These are phyloP conservation scores for Neotoma lepida DNA, from an alignment of 2,113 vertebrate species.

Conservation along the genomic window DNA sequence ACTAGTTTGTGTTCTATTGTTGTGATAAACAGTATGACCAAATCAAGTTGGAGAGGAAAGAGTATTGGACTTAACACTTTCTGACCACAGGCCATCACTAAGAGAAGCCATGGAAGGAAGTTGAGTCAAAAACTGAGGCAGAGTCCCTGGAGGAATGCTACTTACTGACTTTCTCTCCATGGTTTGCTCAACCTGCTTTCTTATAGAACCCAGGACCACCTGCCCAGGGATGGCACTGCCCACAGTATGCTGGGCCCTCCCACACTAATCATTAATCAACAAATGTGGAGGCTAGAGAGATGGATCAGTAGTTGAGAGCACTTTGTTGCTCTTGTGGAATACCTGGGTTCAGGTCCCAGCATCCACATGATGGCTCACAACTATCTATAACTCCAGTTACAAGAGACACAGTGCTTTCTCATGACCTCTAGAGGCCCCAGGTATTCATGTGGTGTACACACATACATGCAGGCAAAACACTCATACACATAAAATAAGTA, in stretches of 20 bases:
- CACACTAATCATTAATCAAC: background rate
- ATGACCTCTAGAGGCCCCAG: background rate
- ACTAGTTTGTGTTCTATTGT: background rate
- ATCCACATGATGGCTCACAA: background rate
- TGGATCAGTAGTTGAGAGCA: background rate
- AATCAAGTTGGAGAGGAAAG: background rate
- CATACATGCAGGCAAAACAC: background rate
- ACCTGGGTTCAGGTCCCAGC: background rate
- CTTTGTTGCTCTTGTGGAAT: background rate
- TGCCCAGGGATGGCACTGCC: background rate
- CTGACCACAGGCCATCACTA: background rate
- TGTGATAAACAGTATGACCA: background rate
- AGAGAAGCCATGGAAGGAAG: background rate
- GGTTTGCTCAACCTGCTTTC: background rate
- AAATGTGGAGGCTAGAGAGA: background rate
- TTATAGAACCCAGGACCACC: background rate
- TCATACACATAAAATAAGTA: background rate
- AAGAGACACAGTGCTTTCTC: background rate
- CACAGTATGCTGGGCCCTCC: background rate
- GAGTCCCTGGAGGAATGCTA: background rate
- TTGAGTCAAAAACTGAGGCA: background rate
- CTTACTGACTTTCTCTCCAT: background rate
- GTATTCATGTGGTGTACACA: background rate
- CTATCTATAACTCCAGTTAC: background rate
- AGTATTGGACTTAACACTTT: background rate